These are phyloP conservation scores for Pseudocheirus occidentalis DNA, from an alignment of 2,797 vertebrate species.

Conservation along the genomic window DNA sequence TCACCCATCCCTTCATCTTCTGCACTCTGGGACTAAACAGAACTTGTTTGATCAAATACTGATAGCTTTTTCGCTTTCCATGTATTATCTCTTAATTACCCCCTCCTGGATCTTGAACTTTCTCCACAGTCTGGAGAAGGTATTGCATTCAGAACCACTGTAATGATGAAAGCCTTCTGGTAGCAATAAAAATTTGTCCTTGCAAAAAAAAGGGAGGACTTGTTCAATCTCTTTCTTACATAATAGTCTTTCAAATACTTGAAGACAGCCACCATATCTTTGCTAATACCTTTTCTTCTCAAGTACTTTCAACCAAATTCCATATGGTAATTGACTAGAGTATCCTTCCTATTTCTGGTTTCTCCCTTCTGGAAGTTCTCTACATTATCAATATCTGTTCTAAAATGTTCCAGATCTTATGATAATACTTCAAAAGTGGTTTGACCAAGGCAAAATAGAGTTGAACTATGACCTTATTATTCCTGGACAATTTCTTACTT, in stretches of 20 bases:
- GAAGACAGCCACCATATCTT: background rate
- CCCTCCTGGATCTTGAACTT: constrained; percentile 80
- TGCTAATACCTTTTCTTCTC: background rate
- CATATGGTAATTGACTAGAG: background rate
- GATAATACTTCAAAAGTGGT: background rate
- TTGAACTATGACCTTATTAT: background rate
- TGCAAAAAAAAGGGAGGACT: no score
- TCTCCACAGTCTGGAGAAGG: constrained; percentile 86
- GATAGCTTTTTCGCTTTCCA: constrained; percentile 36
- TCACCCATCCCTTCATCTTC: background rate
- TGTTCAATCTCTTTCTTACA: background rate
- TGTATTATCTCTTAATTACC: constrained; percentile 77
- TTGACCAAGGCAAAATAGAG: background rate
- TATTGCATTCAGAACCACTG: constrained; percentile 82
- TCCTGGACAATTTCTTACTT: background rate
- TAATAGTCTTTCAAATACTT: background rate
- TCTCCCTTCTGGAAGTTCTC: background rate
- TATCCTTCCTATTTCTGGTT: background rate
- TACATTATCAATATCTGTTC: background rate
- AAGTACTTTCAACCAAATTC: background rate
- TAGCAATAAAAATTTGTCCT: constrained; percentile 90
- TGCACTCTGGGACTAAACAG: background rate
- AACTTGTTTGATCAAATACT: constrained; percentile 28
- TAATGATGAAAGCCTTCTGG: constrained; percentile 87
- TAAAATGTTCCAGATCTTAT: background rate